Percentiles rank a stretch among this genome's conserved stretches.
phyloP scores from a whole-genome alignment of 2,888 invertebrate species.

The Piscicola geometra region DNA sequence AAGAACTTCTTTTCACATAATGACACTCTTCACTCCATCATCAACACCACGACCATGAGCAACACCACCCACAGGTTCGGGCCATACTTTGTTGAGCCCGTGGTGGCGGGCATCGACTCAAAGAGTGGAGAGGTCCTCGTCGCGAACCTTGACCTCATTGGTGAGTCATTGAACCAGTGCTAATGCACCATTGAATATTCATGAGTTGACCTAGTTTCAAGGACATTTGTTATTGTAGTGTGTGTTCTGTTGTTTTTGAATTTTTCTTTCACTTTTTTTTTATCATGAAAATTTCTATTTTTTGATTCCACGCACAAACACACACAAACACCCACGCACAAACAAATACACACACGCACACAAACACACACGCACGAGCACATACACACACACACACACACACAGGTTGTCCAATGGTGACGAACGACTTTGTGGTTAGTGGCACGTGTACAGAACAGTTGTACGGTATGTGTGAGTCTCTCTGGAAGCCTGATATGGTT shows the following conservation, averaged over 20 bases:
- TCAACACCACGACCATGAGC: too few species aligned
- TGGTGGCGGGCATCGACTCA: slow-evolving; percentile 87
- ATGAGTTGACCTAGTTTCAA: neutral
- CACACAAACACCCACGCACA: too few species aligned
- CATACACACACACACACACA: neutral
- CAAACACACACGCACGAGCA: neutral
- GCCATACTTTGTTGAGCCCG: slow-evolving; percentile 93
- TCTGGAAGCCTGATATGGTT: slow-evolving; percentile 81
- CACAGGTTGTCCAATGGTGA: slow-evolving; percentile 70
- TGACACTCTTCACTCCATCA: too few species aligned
- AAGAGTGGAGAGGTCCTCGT: slow-evolving; percentile 78
- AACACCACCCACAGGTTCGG: slow-evolving; percentile 71
- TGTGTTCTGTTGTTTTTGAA: neutral
- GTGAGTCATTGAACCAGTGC: slow-evolving; percentile 54
- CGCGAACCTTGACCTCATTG: slow-evolving; percentile 91
- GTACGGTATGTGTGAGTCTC: slow-evolving; percentile 83
- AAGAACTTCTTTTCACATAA: too few species aligned
- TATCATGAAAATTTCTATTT: too few species aligned
- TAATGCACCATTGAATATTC: too few species aligned
- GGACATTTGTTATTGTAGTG: neutral
- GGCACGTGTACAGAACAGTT: slow-evolving; percentile 72
- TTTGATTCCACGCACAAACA: neutral
- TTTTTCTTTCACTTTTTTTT: too few species aligned
- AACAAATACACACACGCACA: too few species aligned
- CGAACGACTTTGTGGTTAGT: slow-evolving; percentile 96